Evolutionary conservation across 2,888 invertebrate species (phyloP).

Genomic region (Hanleya hanleyi): DNA sequence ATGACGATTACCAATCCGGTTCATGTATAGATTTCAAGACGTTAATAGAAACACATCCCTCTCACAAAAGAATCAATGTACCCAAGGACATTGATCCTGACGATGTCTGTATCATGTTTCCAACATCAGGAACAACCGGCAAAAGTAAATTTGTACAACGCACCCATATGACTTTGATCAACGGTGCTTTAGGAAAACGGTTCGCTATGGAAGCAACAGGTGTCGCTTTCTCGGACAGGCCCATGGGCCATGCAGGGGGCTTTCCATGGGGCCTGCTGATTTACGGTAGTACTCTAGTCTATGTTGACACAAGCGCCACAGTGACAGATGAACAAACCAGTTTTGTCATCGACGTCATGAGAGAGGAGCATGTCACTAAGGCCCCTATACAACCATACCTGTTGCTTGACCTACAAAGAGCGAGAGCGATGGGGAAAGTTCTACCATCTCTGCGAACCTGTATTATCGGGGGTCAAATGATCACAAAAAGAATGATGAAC

Average conservation of each 20-base stretch:
- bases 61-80: too few relatives aligned
- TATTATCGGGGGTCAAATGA: neutral
- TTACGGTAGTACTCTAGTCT: neutral
- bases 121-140: constrained; percentile 5
- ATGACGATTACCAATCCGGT: too few relatives aligned
- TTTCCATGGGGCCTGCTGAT: neutral
- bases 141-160: neutral
- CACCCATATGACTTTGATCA: neutral
- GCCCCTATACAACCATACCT: neutral
- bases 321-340: neutral
- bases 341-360: neutral
- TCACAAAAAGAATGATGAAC: neutral
- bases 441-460: neutral
- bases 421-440: neutral
- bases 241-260: neutral
- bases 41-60: too few relatives aligned
- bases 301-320: neutral
- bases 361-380: neutral
- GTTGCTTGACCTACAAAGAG: neutral
- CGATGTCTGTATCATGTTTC: neutral
- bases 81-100: neutral
- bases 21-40: too few relatives aligned
- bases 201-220: neutral
- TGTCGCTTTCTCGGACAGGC: neutral
- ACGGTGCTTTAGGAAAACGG: neutral